Evolutionary conservation across 2,888 invertebrate genomes (phyloP), one percentile per base, ranked within the genome.

Genomic region (Podabrus alpinus): DNA sequence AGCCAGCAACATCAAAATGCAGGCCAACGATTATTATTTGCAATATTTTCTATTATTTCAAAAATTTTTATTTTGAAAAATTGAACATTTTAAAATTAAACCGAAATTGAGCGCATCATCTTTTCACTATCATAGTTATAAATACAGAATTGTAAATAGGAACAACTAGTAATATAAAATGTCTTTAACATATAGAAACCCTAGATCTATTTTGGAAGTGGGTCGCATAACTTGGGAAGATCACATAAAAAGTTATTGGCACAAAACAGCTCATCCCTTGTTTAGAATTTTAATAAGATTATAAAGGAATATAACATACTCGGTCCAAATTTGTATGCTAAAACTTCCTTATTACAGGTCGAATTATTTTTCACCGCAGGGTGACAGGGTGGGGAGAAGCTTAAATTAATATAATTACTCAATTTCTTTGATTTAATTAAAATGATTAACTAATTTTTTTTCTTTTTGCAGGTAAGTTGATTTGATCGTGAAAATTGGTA

Each of bases 121-220:
- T 45, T 45, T 45, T n/a, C 45, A 45, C 45, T 45, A 45, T 45
- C 45, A 45, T n/a, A n/a, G 45, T 45, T 45, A 45, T 45, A 45
- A 45, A 45, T 45, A 45, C 45, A 3, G n/a, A 45, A 45, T 45
- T 45, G 45, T 45, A 45, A 45, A 45, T 45, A 45, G 45, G 45
- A 45, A 45, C 45, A 45, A 45, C 45, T 45, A 45, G 45, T 5
- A n/a, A 45, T n/a, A 45, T 45, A 45, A 45, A 45, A 45, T 45
- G 45, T 45, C 45, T 45, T 45, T 45, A n/a, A 45, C 45, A 45
- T 45, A 29, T 7, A 45, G 45, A 45, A 45, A 45, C n/a, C 45
- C 45, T 69, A 69, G 68, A 60, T 59, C 69, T 69, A 69, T 69
- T 69, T 69, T 69, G n/a, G 61, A 69, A 61, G 13, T 69, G 60